These are phyloP conservation scores for Pseudomugil tenellus DNA, from an alignment of 2,797 vertebrate species.

Conservation along the genomic window DNA sequence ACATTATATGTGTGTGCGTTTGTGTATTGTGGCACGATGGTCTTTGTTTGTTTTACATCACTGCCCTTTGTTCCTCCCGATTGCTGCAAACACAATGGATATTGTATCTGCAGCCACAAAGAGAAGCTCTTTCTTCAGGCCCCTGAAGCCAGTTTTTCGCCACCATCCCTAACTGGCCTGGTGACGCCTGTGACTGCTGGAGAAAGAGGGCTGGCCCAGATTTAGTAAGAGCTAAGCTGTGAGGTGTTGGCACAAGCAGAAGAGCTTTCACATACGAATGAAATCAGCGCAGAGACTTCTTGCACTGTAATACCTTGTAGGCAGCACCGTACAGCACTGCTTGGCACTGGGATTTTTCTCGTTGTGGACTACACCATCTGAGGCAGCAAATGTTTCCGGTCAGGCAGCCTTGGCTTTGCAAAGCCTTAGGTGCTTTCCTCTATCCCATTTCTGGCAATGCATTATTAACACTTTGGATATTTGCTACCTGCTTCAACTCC, in stretches of 20 bases:
- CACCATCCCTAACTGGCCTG: slow-evolving; percentile 63
- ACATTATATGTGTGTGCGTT: slow-evolving; percentile 43
- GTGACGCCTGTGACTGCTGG: slow-evolving; percentile 70
- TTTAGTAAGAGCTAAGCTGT: slow-evolving; percentile 53
- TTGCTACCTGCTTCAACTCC: slow-evolving; percentile 70
- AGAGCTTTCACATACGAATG: slow-evolving; percentile 59
- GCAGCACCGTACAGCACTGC: slow-evolving; percentile 49
- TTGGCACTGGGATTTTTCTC: slow-evolving; percentile 65
- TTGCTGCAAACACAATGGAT: slow-evolving; percentile 70
- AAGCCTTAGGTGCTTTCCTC: slow-evolving; percentile 85
- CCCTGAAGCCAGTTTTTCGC: slow-evolving; percentile 55
- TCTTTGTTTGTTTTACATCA: slow-evolving; percentile 81
- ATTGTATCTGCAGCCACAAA: slow-evolving; percentile 79
- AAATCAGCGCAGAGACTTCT: slow-evolving; percentile 61
- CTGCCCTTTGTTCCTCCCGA: slow-evolving; percentile 73
- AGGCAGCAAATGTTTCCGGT: slow-evolving; percentile 85
- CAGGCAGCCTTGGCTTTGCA: slow-evolving; percentile 88
- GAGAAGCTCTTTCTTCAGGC: slow-evolving; percentile 66
- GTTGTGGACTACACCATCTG: slow-evolving; percentile 72
- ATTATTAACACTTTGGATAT: slow-evolving; percentile 78
- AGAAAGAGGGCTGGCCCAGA: slow-evolving; percentile 72
- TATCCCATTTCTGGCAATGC: slow-evolving; percentile 75
- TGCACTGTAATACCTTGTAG: slow-evolving; percentile 61
- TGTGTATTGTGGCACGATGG: slow-evolving; percentile 53
- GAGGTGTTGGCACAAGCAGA: slow-evolving; percentile 60